Evolutionary conservation across 2,113 vertebrate genomes (phyloP), one percentile per base, ranked within the genome.

Genomic region (Gallinago media): DNA sequence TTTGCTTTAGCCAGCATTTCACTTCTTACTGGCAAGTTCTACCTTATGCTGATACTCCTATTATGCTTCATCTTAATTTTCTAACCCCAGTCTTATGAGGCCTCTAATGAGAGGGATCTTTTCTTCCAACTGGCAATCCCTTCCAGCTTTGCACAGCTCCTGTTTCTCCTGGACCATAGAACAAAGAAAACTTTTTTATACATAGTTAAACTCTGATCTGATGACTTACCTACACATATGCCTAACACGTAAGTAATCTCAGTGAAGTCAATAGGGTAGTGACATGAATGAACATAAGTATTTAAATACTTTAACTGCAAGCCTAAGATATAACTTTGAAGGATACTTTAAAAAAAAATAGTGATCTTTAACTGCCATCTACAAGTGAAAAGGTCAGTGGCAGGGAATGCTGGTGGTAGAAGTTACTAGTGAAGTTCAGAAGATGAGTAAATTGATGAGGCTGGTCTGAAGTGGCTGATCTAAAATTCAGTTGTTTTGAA

Each of bases 1-100:
- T 94, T 94, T 94, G 72, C 50, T 96, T 94, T 56, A 94, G 91
- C 65, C 85, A 95, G 87, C 42, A 66, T 93, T 96, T 91, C 74
- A 86, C 59, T 95, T 81, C 5, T 19, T 59, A 76, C 71, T 79
- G 87, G 72, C 83, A 84, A 86, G 19, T 79, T 84, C 75, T 42
- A 42, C 68, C 19, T 92, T 73, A 42, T 27, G 22, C 59, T 80
- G 78, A 72, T 81, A 72, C 26, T 90, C 34, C 67, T 68, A 34
- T 68, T 59, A 46, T 75, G 50, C 78, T 82, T 46, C 6, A 1
- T 50, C 46, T 94, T 82, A 38, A 76, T 85, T 82, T 86, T 54
- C 46, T 89, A 76, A 65, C 26, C 49, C 34, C 50, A 86, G 54
- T 32, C 59, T 91, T 66, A 27, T 0, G 1, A 56, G n/a, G 42